Evolutionary conservation across 2,797 vertebrate genomes (phyloP), one percentile per base, ranked within the genome.

Genomic region (Gambusia yucatana): DNA sequence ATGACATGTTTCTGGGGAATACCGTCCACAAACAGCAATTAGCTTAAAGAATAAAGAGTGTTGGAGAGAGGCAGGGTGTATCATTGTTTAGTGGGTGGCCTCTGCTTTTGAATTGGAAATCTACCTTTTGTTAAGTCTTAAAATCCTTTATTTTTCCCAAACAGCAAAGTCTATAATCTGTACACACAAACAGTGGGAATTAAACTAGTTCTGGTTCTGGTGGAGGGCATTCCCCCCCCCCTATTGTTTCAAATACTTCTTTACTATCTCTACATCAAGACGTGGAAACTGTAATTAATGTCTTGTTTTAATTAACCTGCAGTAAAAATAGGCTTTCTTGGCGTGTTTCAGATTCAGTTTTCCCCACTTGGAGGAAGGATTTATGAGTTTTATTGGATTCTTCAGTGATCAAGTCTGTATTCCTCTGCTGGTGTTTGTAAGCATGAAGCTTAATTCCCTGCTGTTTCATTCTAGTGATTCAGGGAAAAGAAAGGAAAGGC

Each of bases 21-120:
- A 83, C 61, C 55, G 25, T 86, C 84, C 82, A 83, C 83, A 92
- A 90, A 91, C 83, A 82, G 78, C 87, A 86, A 92, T 93, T 91
- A 92, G 82, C 82, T 79, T 61, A 82, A 75, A 89, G 76, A 87
- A 82, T 65, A 9, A 52, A 48, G 63, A 77, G 85, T 69, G 50
- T 82, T 77, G 72, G 82, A 86, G 79, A 75, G 65, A 78, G 72
- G 75, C 72, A 77, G 80, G 52, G 79, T 50, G 78, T 80, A 36
- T 81, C 71, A 65, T 85, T 71, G 65, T 86, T 73, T 71, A 46
- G 82, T 89, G 88, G 86, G 88, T 88, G 88, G 86, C 87, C 84
- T 83, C 76, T 84, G 84, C 52, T 80, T 52, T 25, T 52, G 17
- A 52, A 52, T 52, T 52, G 48, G 0, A 52, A 25, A 52, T 52